A percentile compares a stretch with the other conserved stretches of the same genome.
Evolutionary conservation across 2,888 invertebrate genomes (phyloP).

Genomic region (Drosophila macrospina): DNA sequence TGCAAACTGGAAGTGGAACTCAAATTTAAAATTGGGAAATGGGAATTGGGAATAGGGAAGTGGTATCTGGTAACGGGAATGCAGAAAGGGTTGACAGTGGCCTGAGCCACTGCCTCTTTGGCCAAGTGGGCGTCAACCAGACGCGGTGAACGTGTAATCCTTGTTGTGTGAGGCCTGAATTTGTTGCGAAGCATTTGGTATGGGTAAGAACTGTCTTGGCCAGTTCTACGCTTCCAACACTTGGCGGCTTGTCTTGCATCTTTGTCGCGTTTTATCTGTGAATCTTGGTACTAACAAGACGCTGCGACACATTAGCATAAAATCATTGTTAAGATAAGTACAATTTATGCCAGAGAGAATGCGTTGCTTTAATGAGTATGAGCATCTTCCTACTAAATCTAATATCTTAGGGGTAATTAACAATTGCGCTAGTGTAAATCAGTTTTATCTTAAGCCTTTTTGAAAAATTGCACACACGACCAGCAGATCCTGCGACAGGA

Average conservation of each 20-base stretch:
- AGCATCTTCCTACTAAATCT: constrained; percentile 47
- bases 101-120: constrained; percentile 18
- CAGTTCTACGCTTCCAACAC: constrained; percentile 21
- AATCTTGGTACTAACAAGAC: constrained; percentile 70
- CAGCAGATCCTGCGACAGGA: constrained; percentile 36
- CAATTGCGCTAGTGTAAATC: constrained; percentile 70
- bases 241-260: constrained; percentile 45
- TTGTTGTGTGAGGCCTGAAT: constrained; percentile 15
- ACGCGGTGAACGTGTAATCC: constrained; percentile 30
- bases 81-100: constrained; percentile 54
- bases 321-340: constrained; percentile 80
- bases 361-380: constrained; percentile 45
- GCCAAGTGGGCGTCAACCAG: constrained; percentile 56
- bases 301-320: constrained; percentile 82
- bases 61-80: constrained; percentile 13
- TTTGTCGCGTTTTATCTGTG: constrained; percentile 57
- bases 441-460: constrained; percentile 70
- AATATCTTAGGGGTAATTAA: constrained; percentile 61
- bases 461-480: constrained; percentile 68
- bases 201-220: constrained; percentile 30
- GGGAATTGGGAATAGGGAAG: constrained; percentile 20
- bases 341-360: constrained; percentile 44
- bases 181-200: constrained; percentile 3
- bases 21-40: constrained; percentile 16
- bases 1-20: constrained; percentile 37